phyloP scores from a whole-genome alignment of 2,113 vertebrate genomes.

The Peromyscus maniculatus region DNA sequence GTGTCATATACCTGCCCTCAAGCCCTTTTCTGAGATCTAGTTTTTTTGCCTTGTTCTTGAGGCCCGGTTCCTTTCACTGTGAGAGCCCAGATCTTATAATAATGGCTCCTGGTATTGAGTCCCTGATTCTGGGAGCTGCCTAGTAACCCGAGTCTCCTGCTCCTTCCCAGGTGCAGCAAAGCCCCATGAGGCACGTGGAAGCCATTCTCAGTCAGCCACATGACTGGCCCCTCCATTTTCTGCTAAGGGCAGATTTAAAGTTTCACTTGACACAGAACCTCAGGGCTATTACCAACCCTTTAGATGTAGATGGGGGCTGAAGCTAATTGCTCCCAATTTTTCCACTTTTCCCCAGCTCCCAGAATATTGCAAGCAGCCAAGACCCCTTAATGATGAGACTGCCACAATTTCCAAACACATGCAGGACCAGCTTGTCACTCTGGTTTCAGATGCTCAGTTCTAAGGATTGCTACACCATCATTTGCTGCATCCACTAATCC shows the following conservation, averaged over 20 bases:
- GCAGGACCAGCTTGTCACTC: neutral
- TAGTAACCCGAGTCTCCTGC: neutral
- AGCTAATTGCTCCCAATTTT: neutral
- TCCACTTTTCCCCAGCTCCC: neutral
- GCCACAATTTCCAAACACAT: neutral
- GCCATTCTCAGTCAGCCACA: neutral
- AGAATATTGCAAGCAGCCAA: neutral
- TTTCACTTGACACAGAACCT: neutral
- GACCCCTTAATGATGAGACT: neutral
- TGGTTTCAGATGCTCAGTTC: neutral
- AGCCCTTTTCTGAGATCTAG: neutral
- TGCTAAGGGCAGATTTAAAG: slow-evolving; percentile 28
- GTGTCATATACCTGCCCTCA: neutral
- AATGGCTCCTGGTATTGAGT: neutral
- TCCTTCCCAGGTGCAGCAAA: neutral
- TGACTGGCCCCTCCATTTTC: neutral
- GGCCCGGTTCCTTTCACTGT: neutral
- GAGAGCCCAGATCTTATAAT: neutral
- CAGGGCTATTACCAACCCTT: too few relatives aligned
- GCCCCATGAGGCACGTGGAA: fast-evolving
- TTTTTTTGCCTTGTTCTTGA: neutral
- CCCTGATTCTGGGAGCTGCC: neutral
- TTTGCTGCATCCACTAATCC: neutral
- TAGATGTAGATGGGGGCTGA: neutral
- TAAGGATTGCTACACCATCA: neutral